Evolutionary conservation across 2,888 invertebrate genomes (phyloP), one percentile per base, ranked within the genome.

Genomic region (Hemaris fuciformis): DNA sequence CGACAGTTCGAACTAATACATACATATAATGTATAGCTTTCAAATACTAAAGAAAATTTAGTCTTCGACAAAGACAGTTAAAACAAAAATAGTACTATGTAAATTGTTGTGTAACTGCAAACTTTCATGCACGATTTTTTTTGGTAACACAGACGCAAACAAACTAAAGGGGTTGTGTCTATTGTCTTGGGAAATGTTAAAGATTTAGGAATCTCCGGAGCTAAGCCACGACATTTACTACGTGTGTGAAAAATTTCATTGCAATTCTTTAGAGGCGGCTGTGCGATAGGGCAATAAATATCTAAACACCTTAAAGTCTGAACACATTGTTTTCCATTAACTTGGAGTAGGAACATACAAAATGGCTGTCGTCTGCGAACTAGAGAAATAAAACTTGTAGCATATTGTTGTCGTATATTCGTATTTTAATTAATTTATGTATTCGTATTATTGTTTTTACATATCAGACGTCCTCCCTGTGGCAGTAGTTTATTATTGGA

Each of bases 221-320:
- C 31, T 31, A 31, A 27, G 27, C 53, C 18, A 27, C 18, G 18
- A 18, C 31, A 31, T 53, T 53, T 13, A 31, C 53, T 53, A 31
- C 31, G 53, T 53, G 53, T 53, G 27, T 48, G 45, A 53, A 53
- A 53, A 53, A 53, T 31, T 31, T 53, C 53, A 53, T 53, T 53
- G 3, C 27, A 53, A 53, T 31, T 18, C 53, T 53, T 53, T 31
- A 53, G 53, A 27, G 53, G 18, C 8, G 27, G 31, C 27, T 18
- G 18, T 18, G 18, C 10, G 53, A 53, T 53, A 53, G 31, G 53
- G 53, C 18, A 53, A 53, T 53, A 53, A 53, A 53, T 53, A 53
- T 31, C 31, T 53, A 31, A 27, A 53, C 18, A 53, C 53, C 18
- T 27, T 53, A 53, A 46, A 22, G 48, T 48, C 27, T 48, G 27